Percentiles rank a stretch among this genome's conserved stretches.
Conservation (phyloP, 2,113 vertebrate genomes). For the Cinclus mexicanus region DNA sequence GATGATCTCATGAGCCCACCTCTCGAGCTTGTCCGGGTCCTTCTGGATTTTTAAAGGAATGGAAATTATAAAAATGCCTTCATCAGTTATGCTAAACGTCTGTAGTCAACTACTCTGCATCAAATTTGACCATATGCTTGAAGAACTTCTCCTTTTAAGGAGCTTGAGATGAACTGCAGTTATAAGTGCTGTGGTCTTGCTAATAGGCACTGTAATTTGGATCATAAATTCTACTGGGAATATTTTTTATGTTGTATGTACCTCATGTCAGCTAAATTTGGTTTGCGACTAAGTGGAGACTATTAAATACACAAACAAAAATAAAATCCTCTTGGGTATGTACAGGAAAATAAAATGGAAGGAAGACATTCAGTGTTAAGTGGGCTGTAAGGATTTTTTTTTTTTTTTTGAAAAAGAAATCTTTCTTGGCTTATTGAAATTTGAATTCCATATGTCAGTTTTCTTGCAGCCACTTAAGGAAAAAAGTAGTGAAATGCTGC, state of each 20-base stretch:
- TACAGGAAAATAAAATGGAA: background rate
- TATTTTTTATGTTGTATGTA: background rate
- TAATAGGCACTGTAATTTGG: background rate
- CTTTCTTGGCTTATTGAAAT: background rate
- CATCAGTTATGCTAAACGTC: background rate
- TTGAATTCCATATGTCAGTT: background rate
- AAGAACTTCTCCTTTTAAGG: background rate
- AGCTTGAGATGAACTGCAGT: background rate
- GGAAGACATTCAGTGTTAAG: background rate
- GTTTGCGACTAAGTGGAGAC: background rate
- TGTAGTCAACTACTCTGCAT: background rate
- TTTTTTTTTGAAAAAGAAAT: fast-evolving
- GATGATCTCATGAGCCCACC: background rate
- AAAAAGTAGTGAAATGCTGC: background rate
- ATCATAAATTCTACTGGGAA: background rate
- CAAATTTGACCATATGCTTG: background rate
- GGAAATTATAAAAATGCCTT: background rate
- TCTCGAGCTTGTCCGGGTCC: background rate
- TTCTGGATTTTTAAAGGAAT: background rate
- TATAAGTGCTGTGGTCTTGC: background rate
- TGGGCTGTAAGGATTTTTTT: background rate
- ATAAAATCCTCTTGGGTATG: background rate
- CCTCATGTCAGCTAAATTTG: background rate
- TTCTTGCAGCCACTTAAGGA: background rate
- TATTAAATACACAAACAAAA: background rate